Evolutionary conservation across 1,140 invertebrate genomes (phyloP).

Genomic region (Hycleus phaleratus): DNA sequence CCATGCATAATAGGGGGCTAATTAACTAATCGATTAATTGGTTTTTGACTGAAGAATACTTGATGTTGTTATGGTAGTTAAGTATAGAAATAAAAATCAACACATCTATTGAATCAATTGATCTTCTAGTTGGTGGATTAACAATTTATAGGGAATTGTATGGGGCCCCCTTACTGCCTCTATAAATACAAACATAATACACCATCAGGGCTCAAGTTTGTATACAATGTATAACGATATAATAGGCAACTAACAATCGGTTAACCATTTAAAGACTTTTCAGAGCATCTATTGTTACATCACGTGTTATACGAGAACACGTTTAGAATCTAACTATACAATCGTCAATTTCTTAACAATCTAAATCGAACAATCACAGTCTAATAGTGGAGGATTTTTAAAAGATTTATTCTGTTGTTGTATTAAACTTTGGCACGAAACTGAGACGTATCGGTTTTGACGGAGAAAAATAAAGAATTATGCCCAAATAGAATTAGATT

Average conservation of each 20-base stretch:
- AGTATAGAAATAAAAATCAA: no score
- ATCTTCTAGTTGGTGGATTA: no score
- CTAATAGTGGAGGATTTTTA: not conserved
- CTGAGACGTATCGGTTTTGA: not conserved
- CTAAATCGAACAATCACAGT: no score
- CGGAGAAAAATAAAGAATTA: not conserved
- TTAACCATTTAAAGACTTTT: slow-evolving; percentile 21
- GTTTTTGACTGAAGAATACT: no score
- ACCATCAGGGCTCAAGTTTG: slow-evolving; percentile 8
- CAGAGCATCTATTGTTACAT: slow-evolving; percentile 15
- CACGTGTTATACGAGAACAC: slow-evolving; percentile 10
- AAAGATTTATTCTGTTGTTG: not conserved
- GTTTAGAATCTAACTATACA: not conserved
- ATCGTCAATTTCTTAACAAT: not conserved
- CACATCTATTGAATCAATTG: no score
- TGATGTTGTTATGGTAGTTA: no score
- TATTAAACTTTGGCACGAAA: not conserved
- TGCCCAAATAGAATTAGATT: not conserved
- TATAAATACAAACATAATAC: no score
- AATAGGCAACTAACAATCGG: slow-evolving; percentile 5
- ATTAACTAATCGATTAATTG: no score
- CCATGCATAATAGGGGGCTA: no score
- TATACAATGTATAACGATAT: slow-evolving; percentile 22
- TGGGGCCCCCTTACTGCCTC: no score
- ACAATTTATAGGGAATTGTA: no score